Percentiles rank a stretch among this genome's conserved stretches.
Conservation (phyloP, 2,113 vertebrate genomes). For the Hylia prasina region DNA sequence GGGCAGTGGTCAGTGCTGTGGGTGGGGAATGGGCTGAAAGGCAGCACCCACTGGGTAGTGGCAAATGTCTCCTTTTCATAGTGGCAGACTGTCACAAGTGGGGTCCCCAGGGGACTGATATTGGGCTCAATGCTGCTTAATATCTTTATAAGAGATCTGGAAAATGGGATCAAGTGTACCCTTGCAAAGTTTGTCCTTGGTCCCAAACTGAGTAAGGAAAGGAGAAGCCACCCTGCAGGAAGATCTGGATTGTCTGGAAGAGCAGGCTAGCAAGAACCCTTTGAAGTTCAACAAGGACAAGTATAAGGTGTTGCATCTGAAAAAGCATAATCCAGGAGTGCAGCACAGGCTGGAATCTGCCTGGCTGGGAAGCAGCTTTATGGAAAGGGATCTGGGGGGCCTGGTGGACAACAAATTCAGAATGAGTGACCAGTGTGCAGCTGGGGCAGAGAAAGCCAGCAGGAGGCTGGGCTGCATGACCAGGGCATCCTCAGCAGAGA, state of each 20-base stretch:
- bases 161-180: background rate
- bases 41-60: too few relatives aligned
- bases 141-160: background rate
- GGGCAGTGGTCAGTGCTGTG: background rate
- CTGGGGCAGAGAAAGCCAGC: background rate
- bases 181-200: background rate
- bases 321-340: background rate
- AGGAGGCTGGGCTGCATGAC: background rate
- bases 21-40: background rate
- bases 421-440: background rate
- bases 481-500: background rate
- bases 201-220: background rate
- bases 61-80: background rate
- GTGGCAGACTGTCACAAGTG: background rate
- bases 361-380: background rate
- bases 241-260: background rate
- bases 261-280: background rate
- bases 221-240: background rate
- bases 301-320: background rate
- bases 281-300: background rate
- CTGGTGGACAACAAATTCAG: background rate
- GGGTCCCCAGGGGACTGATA: background rate
- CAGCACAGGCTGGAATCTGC: background rate
- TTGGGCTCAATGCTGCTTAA: rapidly evolving
- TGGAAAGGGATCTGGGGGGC: background rate